Base-by-base conservation (phyloP, 2,113 vertebrate genomes). In the Hiodon tergisus region DNA sequence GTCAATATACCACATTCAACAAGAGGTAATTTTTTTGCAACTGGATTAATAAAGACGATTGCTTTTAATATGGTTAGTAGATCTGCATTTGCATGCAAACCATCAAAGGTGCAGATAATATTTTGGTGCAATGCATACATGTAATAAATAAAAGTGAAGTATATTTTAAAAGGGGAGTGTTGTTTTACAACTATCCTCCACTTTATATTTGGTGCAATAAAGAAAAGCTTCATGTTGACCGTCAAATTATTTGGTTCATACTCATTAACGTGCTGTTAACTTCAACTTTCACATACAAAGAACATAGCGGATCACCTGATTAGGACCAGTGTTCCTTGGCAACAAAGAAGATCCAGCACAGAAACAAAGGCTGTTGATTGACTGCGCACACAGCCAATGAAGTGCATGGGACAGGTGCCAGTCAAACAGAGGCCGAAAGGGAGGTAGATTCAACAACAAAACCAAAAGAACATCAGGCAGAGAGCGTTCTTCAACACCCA, bases 381-480 rank as follows among this genome's bases (percentile, higher is more conserved):
- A 8, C 71, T 57, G 13, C 16, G 11, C 58, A 46, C 58, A n/a
- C 7, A 48, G 55, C 17, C 14, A 69, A 51, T 16, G 31, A 50
- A 62, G 63, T 5, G 58, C 53, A 16, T 16, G 48, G 13, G 17
- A 74, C 51, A 60, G 8, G 67, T 14, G 5, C 2, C 10, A 54
- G 71, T 62, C 63, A 16, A 47, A 74, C 9, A 10, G 65, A 10
- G 65, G 63, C 53, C 58, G 62, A 74, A 66, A 63, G 54, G 63
- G 73, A 74, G 73, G 73, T 74, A 74, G 73, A 74, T 74, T 74
- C 54, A 67, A 74, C 46, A 46, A 53, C 63, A 57, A 66, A 5
- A 50, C 17, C 65, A 74, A 73, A 65, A 16, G 55, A 46, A 31
- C 55, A 55, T 74, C 48, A 69, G 58, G 10, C 66, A 59, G 69